Conservation (phyloP, 2,888 invertebrate genomes). For the Crepidodera aurea region DNA sequence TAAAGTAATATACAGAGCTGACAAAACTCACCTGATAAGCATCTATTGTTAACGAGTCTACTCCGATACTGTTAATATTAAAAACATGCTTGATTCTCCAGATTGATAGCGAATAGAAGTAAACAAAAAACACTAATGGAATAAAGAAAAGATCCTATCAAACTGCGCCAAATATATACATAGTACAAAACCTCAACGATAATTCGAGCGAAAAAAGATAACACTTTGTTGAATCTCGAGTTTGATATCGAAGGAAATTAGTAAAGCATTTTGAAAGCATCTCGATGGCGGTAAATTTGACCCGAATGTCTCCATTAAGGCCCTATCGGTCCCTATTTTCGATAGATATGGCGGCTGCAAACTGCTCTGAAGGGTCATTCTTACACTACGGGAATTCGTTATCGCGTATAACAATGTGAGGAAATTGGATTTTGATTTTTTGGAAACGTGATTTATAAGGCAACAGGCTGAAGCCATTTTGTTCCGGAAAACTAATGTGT, state of each 20-base stretch:
- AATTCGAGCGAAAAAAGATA: conserved; percentile 33
- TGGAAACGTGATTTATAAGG: conserved; percentile 22
- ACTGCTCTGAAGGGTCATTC: conserved; percentile 41
- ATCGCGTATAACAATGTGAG: conserved; percentile 39
- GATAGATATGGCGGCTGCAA: conserved; percentile 48
- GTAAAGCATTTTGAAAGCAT: conserved; percentile 44
- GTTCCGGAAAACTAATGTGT: background rate
- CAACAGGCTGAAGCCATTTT: conserved; percentile 4
- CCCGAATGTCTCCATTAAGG: conserved; percentile 58
- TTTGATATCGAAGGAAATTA: conserved; percentile 40
- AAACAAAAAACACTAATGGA: background rate
- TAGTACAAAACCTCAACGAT: conserved; percentile 20
- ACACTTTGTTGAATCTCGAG: conserved; percentile 39
- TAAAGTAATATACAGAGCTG: too few relatives aligned
- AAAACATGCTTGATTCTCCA: too few relatives aligned
- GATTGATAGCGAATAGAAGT: too few relatives aligned
- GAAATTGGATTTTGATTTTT: conserved; percentile 56
- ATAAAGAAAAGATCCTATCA: background rate
- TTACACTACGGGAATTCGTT: conserved; percentile 27
- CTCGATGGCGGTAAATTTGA: conserved; percentile 57
- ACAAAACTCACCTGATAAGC: too few relatives aligned
- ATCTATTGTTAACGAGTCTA: too few relatives aligned
- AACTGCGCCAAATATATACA: background rate
- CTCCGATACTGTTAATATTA: too few relatives aligned
- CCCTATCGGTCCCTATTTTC: conserved; percentile 44